A percentile compares a stretch with the other conserved stretches of the same genome.
Evolutionary conservation across 2,113 vertebrate genomes (phyloP).

Genomic region (Amia ocellicauda): DNA sequence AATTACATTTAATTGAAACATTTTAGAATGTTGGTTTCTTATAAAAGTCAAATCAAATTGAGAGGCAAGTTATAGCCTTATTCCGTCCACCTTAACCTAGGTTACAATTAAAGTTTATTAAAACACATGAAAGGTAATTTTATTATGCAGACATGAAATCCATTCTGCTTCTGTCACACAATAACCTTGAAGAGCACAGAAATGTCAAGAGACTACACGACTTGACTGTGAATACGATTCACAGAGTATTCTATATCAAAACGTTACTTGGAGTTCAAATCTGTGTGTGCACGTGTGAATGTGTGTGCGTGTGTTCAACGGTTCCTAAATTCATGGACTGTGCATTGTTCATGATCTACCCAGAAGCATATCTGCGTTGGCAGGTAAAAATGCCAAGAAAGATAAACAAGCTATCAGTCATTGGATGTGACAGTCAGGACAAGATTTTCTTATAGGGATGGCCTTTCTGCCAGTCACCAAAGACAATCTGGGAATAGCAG

Average conservation of each 20-base stretch:
- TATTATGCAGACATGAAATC: background rate
- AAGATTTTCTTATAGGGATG: slow-evolving; percentile 26
- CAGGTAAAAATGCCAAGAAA: slow-evolving; percentile 37
- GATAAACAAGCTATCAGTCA: slow-evolving; percentile 47
- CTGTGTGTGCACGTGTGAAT: background rate
- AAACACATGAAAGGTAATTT: slow-evolving; percentile 4
- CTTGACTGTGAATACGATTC: background rate
- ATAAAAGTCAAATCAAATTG: background rate
- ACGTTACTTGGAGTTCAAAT: background rate
- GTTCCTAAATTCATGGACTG: background rate
- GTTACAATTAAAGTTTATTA: slow-evolving; percentile 3
- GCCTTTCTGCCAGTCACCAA: slow-evolving; percentile 43
- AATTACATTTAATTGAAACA: slow-evolving; percentile 1
- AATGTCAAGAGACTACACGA: background rate
- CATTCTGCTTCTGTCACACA: background rate
- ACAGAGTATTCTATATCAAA: background rate
- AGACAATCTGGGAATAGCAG: slow-evolving; percentile 30
- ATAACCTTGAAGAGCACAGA: background rate
- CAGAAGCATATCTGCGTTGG: slow-evolving; percentile 27
- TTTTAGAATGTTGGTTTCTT: background rate
- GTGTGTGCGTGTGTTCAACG: background rate
- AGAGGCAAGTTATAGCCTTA: background rate
- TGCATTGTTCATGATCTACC: slow-evolving; percentile 6
- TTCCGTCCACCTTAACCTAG: background rate
- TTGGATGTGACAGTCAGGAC: slow-evolving; percentile 40